Base-by-base conservation (phyloP, 2,888 invertebrate genomes). In the Drosophila kokeensis region DNA sequence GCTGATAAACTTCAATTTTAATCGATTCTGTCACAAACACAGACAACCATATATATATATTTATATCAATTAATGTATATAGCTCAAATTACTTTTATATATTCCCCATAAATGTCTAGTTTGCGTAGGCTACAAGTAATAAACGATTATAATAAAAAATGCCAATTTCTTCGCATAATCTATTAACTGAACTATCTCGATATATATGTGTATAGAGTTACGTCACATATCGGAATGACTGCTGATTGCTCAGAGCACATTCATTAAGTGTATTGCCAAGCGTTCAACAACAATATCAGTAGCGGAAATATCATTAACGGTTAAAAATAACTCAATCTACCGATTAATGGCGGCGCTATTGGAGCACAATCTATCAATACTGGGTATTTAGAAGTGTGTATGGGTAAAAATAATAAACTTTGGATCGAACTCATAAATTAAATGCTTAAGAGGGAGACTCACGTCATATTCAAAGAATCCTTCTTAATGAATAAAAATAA, bases 221-320 rank as follows among this genome's bases (percentile, higher is more conserved):
- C 27, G 49, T 40, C n/a, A 27, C 27, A 27, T n/a, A 55, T 27
- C n/a, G 15, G 55, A 38, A 38, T 29, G 38, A 29, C 13, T 38
- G 18, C 54, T 10, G 36, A 36, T 34, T 32, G 30, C 30, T 50
- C 69, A 48, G 11, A 54, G 15, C 49, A 55, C 48, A 18, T 48
- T 55, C 36, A 55, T 60, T 45, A 29, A 67, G 38, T 49, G 29
- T 69, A 62, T 42, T 59, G 45, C 45, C 27, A n/a, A 63, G 34
- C 48, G 53, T 57, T 15, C n/a, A 57, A 45, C 36, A 45, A 45
- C 40, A 49, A 52, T 86, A 84, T 86, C 81, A 61, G 57, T 27
- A 53, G 58, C 75, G 86, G 83, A 86, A 88, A 83, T 72, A 79
- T 83, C 60, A 60, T 38, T 65, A 76, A 76, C 69, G 53, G 55